These are phyloP conservation scores for Ammospiza caudacuta DNA, from an alignment of 2,113 vertebrate genomes.

Conservation along the genomic window DNA sequence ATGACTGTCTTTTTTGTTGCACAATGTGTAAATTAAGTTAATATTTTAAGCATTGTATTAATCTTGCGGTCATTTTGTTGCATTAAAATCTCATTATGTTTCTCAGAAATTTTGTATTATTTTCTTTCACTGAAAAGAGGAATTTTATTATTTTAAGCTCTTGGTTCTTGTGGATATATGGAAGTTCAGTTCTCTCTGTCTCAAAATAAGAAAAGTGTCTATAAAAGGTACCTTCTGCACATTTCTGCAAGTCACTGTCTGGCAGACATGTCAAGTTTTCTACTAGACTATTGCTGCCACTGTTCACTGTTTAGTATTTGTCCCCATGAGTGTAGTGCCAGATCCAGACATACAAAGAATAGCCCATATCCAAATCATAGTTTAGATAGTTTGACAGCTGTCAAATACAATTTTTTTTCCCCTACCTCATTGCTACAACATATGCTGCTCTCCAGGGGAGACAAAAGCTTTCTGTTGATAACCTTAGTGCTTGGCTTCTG, in stretches of 20 bases:
- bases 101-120: background rate
- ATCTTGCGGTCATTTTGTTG: background rate
- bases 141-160: background rate
- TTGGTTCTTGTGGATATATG: background rate
- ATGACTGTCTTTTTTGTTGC: background rate
- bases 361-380: conserved; percentile 2
- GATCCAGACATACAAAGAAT: background rate
- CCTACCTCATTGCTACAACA: background rate
- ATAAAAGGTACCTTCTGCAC: background rate
- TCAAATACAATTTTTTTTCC: conserved; percentile 21
- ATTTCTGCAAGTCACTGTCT: conserved; percentile 1
- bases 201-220: background rate
- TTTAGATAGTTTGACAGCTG: conserved; percentile 55
- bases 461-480: conserved; percentile 32
- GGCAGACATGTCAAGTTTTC: background rate
- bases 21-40: background rate
- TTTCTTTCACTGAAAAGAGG: background rate
- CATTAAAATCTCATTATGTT: background rate
- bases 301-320: conserved; percentile 3
- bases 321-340: conserved; percentile 4
- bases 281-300: background rate
- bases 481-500: conserved; percentile 35
- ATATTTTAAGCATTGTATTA: background rate
- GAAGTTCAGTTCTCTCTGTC: background rate
- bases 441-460: conserved; percentile 33